Percentiles rank a stretch among this genome's conserved stretches.
These are phyloP conservation scores for Anoncus sp. DNA, from an alignment of 2,888 invertebrate species.

Conservation along the genomic window DNA sequence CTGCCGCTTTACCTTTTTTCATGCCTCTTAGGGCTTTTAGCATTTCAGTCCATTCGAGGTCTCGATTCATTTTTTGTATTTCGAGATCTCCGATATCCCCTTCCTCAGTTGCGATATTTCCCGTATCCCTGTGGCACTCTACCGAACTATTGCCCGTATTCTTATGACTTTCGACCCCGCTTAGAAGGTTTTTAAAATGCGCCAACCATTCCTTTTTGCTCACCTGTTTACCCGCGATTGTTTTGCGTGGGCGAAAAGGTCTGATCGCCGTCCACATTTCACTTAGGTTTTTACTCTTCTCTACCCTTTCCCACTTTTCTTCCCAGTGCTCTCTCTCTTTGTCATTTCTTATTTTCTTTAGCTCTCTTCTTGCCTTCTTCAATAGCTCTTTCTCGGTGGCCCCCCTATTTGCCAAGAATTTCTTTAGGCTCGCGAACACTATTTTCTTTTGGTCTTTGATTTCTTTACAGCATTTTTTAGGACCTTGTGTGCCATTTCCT, in stretches of 20 bases:
- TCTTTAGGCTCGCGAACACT: neutral
- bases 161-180: neutral
- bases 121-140: neutral
- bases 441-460: constrained; percentile 1
- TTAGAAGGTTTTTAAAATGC: constrained; percentile 14
- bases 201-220: constrained; percentile 7
- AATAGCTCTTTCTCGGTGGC: neutral
- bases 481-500: too few relatives aligned
- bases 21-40: too few relatives aligned
- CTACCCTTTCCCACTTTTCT: neutral
- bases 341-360: constrained; percentile 6
- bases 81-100: neutral
- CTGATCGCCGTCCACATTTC: constrained; percentile 8
- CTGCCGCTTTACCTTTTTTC: constrained; percentile 8
- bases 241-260: neutral
- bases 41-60: too few relatives aligned
- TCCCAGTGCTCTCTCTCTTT: neutral
- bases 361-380: constrained; percentile 2
- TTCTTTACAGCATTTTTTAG: too few relatives aligned
- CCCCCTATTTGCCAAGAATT: neutral
- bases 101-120: neutral
- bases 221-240: neutral
- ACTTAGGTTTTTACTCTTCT: constrained; percentile 2
- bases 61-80: too few relatives aligned
- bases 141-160: neutral